Conservation (phyloP, 2,797 vertebrate genomes). For the Pogonophryne albipinna region DNA sequence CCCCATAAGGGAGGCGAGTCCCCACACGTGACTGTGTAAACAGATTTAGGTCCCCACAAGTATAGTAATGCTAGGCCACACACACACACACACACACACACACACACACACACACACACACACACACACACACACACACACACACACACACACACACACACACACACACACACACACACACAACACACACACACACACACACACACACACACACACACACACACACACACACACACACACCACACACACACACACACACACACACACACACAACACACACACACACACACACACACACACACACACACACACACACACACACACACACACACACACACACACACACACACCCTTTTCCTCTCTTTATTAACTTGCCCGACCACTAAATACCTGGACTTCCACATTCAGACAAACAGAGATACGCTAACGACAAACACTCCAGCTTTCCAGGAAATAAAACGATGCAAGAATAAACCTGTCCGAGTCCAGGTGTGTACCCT, state of each 20-base stretch:
- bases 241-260: background rate
- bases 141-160: background rate
- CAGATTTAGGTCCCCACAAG: no score
- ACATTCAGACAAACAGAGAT: conserved; percentile 26
- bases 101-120: no score
- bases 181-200: background rate
- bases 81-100: no score
- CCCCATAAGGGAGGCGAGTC: no score
- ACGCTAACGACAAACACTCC: background rate
- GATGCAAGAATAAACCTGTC: no score
- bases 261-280: background rate
- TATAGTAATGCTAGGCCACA: no score
- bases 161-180: background rate
- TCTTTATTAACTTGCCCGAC: conserved; percentile 27
- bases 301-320: background rate
- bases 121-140: no score
- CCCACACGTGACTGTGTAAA: no score
- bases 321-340: no score
- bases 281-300: background rate
- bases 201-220: no score
- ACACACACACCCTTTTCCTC: background rate
- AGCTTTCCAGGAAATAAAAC: conserved; percentile 14
- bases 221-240: background rate
- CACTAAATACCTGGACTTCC: conserved; percentile 23
- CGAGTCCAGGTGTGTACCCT: conserved; percentile 37